Conservation (phyloP, 2,888 invertebrate species). For the Itoplectis maculator region DNA sequence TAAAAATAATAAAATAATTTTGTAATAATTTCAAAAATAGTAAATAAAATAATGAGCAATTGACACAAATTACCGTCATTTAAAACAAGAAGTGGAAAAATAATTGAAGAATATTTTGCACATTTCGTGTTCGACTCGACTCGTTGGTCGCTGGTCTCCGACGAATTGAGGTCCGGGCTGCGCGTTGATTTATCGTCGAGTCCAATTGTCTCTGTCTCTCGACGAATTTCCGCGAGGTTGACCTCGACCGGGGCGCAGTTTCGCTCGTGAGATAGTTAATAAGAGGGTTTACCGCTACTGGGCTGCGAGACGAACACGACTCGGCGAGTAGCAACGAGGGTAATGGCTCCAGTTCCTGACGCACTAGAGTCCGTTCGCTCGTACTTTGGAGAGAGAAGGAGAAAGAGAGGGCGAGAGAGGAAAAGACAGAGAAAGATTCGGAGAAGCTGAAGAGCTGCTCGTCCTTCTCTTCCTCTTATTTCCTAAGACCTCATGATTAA, state of each 20-base stretch:
- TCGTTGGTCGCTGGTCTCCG: background rate
- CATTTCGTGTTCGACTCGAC: background rate
- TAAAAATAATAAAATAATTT: too few species aligned
- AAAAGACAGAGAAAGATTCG: background rate
- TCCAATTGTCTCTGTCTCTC: conserved; percentile 35
- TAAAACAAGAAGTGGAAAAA: too few species aligned
- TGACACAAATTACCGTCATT: too few species aligned
- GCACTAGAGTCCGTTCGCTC: conserved; percentile 37
- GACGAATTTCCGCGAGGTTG: conserved; percentile 42
- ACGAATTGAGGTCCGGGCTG: background rate
- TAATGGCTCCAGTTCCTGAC: conserved; percentile 60
- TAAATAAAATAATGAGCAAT: too few species aligned
- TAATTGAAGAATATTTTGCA: background rate
- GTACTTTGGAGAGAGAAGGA: background rate
- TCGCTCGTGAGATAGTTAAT: conserved; percentile 61
- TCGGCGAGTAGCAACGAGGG: conserved; percentile 63
- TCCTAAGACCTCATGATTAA: conserved; percentile 63
- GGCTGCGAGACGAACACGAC: conserved; percentile 37
- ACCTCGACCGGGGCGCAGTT: conserved; percentile 31
- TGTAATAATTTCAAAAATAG: too few species aligned
- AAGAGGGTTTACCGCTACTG: conserved; percentile 50
- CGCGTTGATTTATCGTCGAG: conserved; percentile 47
- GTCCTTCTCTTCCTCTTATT: conserved; percentile 51
- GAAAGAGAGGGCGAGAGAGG: background rate
- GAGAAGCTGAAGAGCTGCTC: conserved; percentile 22